Evolutionary conservation across 2,888 invertebrate genomes (phyloP).

Genomic region (Brachypalpus laphriformis): DNA sequence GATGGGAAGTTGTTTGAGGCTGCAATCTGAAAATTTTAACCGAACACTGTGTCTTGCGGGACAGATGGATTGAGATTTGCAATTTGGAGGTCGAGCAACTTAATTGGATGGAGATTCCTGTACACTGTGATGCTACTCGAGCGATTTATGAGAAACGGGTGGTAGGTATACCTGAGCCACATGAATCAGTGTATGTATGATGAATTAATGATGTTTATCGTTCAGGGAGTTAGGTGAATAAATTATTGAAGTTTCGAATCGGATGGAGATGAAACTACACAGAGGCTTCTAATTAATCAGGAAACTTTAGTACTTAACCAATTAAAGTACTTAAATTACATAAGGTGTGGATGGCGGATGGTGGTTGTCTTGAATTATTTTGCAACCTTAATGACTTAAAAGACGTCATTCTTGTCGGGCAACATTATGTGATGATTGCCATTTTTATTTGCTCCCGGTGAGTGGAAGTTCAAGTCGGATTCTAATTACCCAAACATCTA

Average conservation of each 20-base stretch:
- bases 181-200: slow-evolving; percentile 59
- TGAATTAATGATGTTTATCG: slow-evolving; percentile 72
- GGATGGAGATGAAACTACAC: slow-evolving; percentile 33
- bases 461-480: slow-evolving; percentile 38
- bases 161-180: slow-evolving; percentile 19
- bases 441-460: slow-evolving; percentile 33
- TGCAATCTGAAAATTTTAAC: slow-evolving; percentile 65
- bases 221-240: slow-evolving; percentile 59
- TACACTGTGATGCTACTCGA: background rate
- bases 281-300: slow-evolving; percentile 60
- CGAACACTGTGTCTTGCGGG: slow-evolving; percentile 69
- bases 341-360: background rate
- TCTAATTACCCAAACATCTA: slow-evolving; percentile 58
- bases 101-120: slow-evolving; percentile 66
- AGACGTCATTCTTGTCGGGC: background rate
- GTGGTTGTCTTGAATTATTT: background rate
- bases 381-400: background rate
- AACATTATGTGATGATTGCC: slow-evolving; percentile 17
- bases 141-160: slow-evolving; percentile 56
- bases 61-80: slow-evolving; percentile 72
- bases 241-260: slow-evolving; percentile 67
- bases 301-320: slow-evolving; percentile 67
- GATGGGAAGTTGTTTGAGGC: background rate
- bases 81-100: slow-evolving; percentile 73
- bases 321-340: slow-evolving; percentile 51